Percentiles rank a stretch among this genome's conserved stretches.
These are phyloP conservation scores for Onchidella celtica DNA, from an alignment of 2,888 invertebrate species.

Conservation along the genomic window DNA sequence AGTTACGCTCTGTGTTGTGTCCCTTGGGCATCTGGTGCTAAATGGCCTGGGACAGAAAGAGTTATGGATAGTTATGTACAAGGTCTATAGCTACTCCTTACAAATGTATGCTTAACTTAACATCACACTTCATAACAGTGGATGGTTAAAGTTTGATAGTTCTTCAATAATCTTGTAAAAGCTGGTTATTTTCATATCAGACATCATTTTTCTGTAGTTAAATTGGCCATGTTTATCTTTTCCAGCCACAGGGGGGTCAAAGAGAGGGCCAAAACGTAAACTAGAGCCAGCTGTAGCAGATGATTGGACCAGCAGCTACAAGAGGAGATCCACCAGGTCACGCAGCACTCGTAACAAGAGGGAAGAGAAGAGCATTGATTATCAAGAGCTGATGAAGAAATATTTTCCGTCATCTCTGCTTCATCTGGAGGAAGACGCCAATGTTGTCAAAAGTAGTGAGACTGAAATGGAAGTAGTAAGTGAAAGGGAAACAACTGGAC, in stretches of 20 bases:
- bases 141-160: too few species aligned
- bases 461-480: background rate
- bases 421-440: background rate
- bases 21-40: too few species aligned
- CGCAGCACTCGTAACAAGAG: constrained; percentile 68
- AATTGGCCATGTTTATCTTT: too few species aligned
- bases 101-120: too few species aligned
- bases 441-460: constrained; percentile 1
- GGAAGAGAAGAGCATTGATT: constrained; percentile 77
- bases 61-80: too few species aligned
- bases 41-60: too few species aligned
- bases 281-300: constrained; percentile 57
- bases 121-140: too few species aligned
- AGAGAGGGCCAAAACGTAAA: constrained; percentile 59
- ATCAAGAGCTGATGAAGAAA: constrained; percentile 76
- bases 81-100: too few species aligned
- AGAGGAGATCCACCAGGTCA: constrained; percentile 59
- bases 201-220: too few species aligned
- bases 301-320: constrained; percentile 33
- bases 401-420: constrained; percentile 76
- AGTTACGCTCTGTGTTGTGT: too few species aligned
- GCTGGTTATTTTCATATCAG: too few species aligned
- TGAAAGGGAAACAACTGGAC: background rate
- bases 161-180: too few species aligned
- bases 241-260: background rate